Conservation (phyloP, 2,113 vertebrate genomes). For the Scortum barcoo region DNA sequence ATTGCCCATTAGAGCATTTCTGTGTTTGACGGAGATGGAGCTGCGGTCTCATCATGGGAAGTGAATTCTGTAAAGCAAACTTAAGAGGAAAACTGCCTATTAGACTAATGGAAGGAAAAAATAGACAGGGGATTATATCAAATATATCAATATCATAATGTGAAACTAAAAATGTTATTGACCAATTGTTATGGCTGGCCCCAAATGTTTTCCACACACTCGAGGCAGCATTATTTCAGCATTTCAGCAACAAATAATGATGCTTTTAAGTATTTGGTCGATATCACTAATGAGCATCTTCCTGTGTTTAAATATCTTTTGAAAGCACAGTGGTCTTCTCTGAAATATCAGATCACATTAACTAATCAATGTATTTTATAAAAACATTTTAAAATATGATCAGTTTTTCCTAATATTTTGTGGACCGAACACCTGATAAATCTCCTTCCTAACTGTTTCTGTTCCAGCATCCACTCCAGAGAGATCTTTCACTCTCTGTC, state of each 20-base stretch:
- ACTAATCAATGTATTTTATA: not conserved
- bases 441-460: slow-evolving; percentile 1
- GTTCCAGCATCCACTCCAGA: slow-evolving; percentile 91
- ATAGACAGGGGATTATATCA: not conserved
- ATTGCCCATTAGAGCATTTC: slow-evolving; percentile 14
- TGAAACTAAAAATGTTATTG: not conserved
- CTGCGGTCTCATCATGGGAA: slow-evolving; percentile 23
- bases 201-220: not conserved
- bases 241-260: not conserved
- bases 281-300: not conserved
- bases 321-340: not conserved
- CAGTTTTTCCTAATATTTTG: not conserved
- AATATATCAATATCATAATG: not conserved
- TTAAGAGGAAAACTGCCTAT: not conserved
- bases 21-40: not conserved
- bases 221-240: not conserved
- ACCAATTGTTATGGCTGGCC: not conserved
- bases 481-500: slow-evolving; percentile 98
- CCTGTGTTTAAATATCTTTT: not conserved
- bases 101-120: slow-evolving; percentile 37
- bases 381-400: too few relatives aligned
- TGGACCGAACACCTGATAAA: not conserved
- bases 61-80: not conserved
- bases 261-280: not conserved
- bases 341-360: not conserved